Evolutionary conservation across 2,888 invertebrate genomes (phyloP).

Genomic region (Celastrina argiolus): DNA sequence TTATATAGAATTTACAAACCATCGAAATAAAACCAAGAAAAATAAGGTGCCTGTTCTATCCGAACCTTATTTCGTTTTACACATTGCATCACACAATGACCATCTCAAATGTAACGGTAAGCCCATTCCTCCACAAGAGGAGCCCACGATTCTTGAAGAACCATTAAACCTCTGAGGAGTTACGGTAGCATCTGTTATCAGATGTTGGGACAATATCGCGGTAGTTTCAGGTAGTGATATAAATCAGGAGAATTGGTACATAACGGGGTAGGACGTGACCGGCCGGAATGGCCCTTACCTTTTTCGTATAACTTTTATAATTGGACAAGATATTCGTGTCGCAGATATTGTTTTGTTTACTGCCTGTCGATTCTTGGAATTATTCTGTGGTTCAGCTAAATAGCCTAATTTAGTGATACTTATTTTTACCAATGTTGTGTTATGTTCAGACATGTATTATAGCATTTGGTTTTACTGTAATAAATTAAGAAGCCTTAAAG

Average conservation of each 20-base stretch:
- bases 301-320: conserved; percentile 18
- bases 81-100: not conserved
- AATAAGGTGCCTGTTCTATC: too few relatives aligned
- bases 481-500: too few relatives aligned
- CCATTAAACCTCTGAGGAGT: conserved; percentile 1
- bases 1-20: too few relatives aligned
- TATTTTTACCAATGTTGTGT: too few relatives aligned
- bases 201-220: conserved; percentile 15
- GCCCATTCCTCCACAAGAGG: not conserved
- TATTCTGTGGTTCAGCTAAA: not conserved
- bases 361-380: not conserved
- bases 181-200: conserved; percentile 14
- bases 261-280: conserved; percentile 18
- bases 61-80: too few relatives aligned
- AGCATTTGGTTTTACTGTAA: too few relatives aligned
- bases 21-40: too few relatives aligned
- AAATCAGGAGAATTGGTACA: conserved; percentile 16
- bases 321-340: conserved; percentile 13
- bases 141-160: not conserved
- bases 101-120: not conserved
- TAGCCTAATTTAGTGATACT: not conserved
- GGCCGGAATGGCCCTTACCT: not conserved
- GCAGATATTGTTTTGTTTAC: conserved; percentile 2
- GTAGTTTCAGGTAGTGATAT: conserved; percentile 16
- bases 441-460: too few relatives aligned